Evolutionary conservation across 2,113 vertebrate species (phyloP).

Genomic region (Mugil cephalus): DNA sequence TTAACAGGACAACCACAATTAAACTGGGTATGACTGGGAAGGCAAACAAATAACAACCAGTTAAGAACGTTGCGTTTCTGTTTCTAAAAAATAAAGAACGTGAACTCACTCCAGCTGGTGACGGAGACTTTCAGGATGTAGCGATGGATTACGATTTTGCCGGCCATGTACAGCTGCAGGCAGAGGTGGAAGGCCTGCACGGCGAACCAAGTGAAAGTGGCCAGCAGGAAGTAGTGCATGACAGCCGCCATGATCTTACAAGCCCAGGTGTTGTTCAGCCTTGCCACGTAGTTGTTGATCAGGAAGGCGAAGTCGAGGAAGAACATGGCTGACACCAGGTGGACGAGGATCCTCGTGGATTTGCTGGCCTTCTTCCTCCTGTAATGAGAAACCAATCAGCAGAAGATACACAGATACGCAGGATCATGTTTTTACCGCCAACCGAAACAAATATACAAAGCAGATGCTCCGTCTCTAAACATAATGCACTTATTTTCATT

Average conservation of each 20-base stretch:
- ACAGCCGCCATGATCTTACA: conserved; percentile 78
- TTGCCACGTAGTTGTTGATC: conserved; percentile 66
- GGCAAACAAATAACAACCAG: neutral
- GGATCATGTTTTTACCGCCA: too few relatives aligned
- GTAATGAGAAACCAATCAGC: neutral
- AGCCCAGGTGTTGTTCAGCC: fast-evolving
- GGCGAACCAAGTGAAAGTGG: conserved; percentile 87
- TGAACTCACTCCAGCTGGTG: conserved; percentile 85
- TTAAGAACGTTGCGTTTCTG: neutral
- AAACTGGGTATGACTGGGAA: conserved; percentile 68
- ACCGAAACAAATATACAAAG: neutral
- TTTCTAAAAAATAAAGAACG: neutral
- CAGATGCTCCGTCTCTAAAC: too few relatives aligned
- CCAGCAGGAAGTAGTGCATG: conserved; percentile 88
- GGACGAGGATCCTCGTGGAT: conserved; percentile 77
- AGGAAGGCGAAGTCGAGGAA: conserved; percentile 87
- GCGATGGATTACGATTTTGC: conserved; percentile 63
- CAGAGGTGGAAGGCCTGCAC: conserved; percentile 88
- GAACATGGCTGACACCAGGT: conserved; percentile 83
- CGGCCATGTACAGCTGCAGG: conserved; percentile 77
- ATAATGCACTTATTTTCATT: neutral
- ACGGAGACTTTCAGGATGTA: conserved; percentile 85
- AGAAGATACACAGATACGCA: conserved; percentile 1
- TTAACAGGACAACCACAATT: conserved; percentile 44
- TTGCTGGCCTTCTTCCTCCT: conserved; percentile 76